Evolutionary conservation across 2,797 vertebrate species (phyloP), one percentile per base, ranked within the genome.

Genomic region (Typhlichthys eigenmanni): DNA sequence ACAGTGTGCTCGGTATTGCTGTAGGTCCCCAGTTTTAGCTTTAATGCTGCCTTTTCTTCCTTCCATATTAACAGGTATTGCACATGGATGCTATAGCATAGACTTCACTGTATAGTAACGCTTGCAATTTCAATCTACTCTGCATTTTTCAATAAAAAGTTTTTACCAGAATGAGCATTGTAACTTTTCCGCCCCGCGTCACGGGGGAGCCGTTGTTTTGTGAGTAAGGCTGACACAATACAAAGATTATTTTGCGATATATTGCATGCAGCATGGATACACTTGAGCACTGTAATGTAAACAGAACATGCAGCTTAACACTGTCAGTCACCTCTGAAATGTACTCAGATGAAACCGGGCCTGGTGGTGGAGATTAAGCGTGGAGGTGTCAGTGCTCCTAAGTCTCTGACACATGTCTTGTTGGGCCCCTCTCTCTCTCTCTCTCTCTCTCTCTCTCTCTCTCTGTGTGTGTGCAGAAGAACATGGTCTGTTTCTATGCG

Each of bases 331-430:
- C 66, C 56, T 65, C 60, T 57, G 51, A 56, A 76, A 53, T 47
- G 65, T 51, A 55, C 62, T 69, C 58, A 78, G 81, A 69, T 60
- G 76, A 69, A 74, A 76, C 62, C 59, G 62, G 5, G 58, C 56
- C 17, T 69, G 52, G 38, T 17, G 70, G 64, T 45, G 29, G 65
- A 80, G 74, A 75, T 66, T 64, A 81, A 76, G 72, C 69, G 71
- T 74, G 72, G 61, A 62, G 19, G 9, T 79, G 81, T 80, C 82
- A 75, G 75, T 74, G 73, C 65, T 78, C 71, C 84, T 80, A 79
- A 72, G 73, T 72, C 73, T 82, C 76, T 91, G 88, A 90, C 92
- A 91, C 71, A 75, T 87, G 87, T 91, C 89, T 86, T 77, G 84
- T 90, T 82, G 84, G 83, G 80, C 71, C 64, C 2, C 17, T 53